phyloP scores from a whole-genome alignment of 2,888 invertebrate species.

The Leptarthrus brevirostris region DNA sequence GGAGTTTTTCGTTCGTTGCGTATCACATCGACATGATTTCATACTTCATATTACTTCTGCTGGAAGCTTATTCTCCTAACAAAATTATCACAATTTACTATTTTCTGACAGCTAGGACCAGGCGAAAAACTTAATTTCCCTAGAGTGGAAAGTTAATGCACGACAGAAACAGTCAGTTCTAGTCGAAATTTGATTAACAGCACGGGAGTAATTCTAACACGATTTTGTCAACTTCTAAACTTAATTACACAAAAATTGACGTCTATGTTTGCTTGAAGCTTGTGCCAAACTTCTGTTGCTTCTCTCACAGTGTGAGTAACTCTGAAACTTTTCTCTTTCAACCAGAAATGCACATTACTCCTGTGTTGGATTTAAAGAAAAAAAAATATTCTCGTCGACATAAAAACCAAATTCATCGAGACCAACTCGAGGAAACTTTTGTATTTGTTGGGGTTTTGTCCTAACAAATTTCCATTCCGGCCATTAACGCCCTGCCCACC shows the following conservation, averaged over 20 bases:
- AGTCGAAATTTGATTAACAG: slow-evolving; percentile 1
- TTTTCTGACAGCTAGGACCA: no score
- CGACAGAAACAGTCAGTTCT: neutral
- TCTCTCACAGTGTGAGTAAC: no score
- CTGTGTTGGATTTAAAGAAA: no score
- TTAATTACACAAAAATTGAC: neutral
- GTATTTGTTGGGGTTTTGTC: neutral
- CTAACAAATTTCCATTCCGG: slow-evolving; percentile 6
- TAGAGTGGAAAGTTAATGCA: no score
- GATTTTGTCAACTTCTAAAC: neutral
- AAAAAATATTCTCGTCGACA: neutral
- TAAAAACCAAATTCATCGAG: neutral
- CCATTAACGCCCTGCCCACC: neutral
- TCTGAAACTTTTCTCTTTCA: no score
- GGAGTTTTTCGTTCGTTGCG: no score
- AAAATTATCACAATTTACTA: no score
- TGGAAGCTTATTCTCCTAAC: no score
- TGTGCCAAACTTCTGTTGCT: neutral
- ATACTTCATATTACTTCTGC: no score
- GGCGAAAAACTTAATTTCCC: no score
- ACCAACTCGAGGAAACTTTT: neutral
- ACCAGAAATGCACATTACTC: no score
- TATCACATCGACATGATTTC: no score
- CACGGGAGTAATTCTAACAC: neutral
- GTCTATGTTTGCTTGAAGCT: neutral